Evolutionary conservation across 2,113 vertebrate species (phyloP).

Genomic region (Athene noctua): DNA sequence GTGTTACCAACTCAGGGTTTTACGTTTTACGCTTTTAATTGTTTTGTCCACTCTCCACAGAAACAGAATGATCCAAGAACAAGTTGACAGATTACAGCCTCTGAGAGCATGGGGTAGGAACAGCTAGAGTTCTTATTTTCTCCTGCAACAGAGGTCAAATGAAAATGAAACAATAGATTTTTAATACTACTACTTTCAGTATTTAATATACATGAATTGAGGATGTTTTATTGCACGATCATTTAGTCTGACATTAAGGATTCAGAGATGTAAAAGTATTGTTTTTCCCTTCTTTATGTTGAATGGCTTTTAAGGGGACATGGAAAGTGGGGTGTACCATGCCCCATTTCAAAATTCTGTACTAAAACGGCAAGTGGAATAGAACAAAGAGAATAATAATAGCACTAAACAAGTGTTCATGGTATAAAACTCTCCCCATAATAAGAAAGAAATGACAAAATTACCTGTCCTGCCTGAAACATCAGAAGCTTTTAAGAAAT

Average conservation of each 20-base stretch:
- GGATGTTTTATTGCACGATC: background rate
- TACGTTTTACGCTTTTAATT: background rate
- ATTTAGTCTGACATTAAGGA: background rate
- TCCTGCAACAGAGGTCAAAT: slow-evolving; percentile 68
- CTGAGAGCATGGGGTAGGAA: slow-evolving; percentile 24
- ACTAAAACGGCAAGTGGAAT: background rate
- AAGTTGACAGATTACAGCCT: slow-evolving; percentile 21
- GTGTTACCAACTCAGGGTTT: slow-evolving; percentile 47
- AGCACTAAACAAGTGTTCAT: background rate
- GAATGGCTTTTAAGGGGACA: background rate
- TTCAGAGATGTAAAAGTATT: background rate
- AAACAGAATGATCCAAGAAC: slow-evolving; percentile 39
- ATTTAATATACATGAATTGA: background rate
- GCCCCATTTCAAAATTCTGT: background rate
- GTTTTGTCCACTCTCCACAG: slow-evolving; percentile 35
- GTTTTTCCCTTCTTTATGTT: background rate
- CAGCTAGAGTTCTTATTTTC: slow-evolving; percentile 39
- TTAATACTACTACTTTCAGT: background rate
- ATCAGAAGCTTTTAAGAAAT: slow-evolving; percentile 53
- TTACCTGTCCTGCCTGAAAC: slow-evolving; percentile 71
- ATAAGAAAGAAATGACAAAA: background rate
- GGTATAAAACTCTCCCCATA: background rate
- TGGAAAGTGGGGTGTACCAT: background rate
- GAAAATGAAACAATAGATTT: background rate
- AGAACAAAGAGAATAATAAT: background rate